These are phyloP conservation scores for Meganola albula DNA, from an alignment of 2,888 invertebrate genomes.

Conservation along the genomic window DNA sequence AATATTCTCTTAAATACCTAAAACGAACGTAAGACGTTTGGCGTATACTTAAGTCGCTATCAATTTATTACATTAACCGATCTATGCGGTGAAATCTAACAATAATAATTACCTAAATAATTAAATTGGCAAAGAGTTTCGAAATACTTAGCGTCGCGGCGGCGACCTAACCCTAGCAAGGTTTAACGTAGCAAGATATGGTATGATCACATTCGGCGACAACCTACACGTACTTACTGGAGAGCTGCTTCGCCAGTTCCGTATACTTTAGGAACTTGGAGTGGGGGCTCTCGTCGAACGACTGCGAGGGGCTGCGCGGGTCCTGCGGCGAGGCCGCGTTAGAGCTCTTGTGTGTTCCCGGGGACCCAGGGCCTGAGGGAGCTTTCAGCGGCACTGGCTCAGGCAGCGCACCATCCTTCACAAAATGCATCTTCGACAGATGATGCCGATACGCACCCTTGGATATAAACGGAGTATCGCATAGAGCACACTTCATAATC, in stretches of 20 bases:
- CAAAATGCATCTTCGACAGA: conserved; percentile 96
- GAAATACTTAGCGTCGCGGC: conserved; percentile 74
- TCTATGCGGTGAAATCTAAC: conserved; percentile 74
- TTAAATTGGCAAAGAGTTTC: conserved; percentile 78
- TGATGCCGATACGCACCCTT: conserved; percentile 98
- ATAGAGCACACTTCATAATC: conserved; percentile 95
- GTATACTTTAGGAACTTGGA: conserved; percentile 99
- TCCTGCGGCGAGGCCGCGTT: conserved; percentile 72
- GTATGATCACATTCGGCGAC: conserved; percentile 82
- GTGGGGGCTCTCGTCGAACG: conserved; percentile 94
- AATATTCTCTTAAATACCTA: conserved; percentile 71
- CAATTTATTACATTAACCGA: conserved; percentile 75
- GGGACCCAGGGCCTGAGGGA: conserved; percentile 62
- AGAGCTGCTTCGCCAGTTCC: conserved; percentile 98
- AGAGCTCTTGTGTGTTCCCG: conserved; percentile 64
- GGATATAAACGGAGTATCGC: conserved; percentile 96
- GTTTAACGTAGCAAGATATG: conserved; percentile 84
- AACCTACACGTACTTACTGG: conserved; percentile 95
- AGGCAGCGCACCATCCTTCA: conserved; percentile 92
- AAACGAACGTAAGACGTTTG: conserved; percentile 77
- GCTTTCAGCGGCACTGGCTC: conserved; percentile 83
- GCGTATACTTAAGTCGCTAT: conserved; percentile 77
- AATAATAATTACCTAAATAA: conserved; percentile 73
- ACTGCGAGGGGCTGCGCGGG: conserved; percentile 77
- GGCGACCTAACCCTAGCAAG: conserved; percentile 72